Evolutionary conservation across 2,113 vertebrate genomes (phyloP).

Genomic region (Sphyrna mokarran): DNA sequence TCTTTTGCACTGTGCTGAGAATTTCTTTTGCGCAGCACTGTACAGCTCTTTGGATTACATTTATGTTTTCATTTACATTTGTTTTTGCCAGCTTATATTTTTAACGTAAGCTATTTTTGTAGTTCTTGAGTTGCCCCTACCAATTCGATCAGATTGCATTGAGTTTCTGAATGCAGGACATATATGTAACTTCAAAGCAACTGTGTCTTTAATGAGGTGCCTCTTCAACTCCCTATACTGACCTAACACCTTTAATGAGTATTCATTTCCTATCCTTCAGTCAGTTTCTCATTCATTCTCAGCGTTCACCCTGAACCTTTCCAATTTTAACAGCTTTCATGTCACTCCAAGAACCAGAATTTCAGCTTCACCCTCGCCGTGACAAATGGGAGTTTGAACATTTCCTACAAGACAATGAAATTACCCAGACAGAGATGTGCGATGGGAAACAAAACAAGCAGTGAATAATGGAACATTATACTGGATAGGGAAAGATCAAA

Average conservation of each 20-base stretch:
- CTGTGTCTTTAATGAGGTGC: not conserved
- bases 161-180: not conserved
- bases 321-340: not conserved
- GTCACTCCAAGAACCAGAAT: not conserved
- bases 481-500: not conserved
- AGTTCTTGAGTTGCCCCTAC: not conserved
- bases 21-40: not conserved
- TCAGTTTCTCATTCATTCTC: not conserved
- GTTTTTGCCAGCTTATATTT: not conserved
- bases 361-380: not conserved
- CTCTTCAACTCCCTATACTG: not conserved
- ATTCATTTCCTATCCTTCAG: not conserved
- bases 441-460: not conserved
- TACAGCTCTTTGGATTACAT: not conserved
- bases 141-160: not conserved
- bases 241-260: not conserved
- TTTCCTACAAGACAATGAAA: not conserved
- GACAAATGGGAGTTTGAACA: not conserved
- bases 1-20: not conserved
- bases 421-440: not conserved
- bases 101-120: not conserved
- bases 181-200: not conserved
- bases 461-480: not conserved
- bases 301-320: not conserved
- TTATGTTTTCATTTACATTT: not conserved